phyloP scores from a whole-genome alignment of 2,888 invertebrate genomes.

The Oligia strigilis region DNA sequence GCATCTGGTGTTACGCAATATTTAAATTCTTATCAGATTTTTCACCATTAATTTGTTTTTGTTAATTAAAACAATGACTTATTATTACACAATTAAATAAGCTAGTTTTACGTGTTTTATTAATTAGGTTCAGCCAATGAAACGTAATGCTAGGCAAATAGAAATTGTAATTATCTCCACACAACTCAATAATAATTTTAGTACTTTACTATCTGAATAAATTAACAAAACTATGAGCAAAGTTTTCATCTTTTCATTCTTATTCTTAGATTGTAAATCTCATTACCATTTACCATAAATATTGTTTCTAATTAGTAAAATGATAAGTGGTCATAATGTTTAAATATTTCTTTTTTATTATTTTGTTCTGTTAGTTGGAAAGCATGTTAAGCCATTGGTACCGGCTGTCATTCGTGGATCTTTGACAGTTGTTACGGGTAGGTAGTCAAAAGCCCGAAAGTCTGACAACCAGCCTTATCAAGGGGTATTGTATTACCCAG shows the following conservation, averaged over 20 bases:
- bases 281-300: background rate
- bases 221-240: background rate
- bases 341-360: background rate
- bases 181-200: background rate
- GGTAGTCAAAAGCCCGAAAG: too few relatives aligned
- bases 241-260: background rate
- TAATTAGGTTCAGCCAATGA: background rate
- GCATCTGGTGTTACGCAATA: conserved; percentile 13
- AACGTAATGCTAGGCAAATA: background rate
- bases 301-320: background rate
- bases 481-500: too few relatives aligned
- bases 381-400: too few relatives aligned
- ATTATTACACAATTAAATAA: too few relatives aligned
- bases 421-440: too few relatives aligned
- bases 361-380: background rate
- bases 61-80: background rate
- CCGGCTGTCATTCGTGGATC: too few relatives aligned
- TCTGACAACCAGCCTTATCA: too few relatives aligned
- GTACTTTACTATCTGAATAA: background rate
- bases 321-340: background rate
- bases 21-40: conserved; percentile 33
- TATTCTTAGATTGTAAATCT: background rate
- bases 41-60: background rate
- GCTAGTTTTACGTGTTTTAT: too few relatives aligned
- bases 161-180: background rate